Evolutionary conservation across 2,888 invertebrate species (phyloP).

Genomic region (Leptogaster cylindrica): DNA sequence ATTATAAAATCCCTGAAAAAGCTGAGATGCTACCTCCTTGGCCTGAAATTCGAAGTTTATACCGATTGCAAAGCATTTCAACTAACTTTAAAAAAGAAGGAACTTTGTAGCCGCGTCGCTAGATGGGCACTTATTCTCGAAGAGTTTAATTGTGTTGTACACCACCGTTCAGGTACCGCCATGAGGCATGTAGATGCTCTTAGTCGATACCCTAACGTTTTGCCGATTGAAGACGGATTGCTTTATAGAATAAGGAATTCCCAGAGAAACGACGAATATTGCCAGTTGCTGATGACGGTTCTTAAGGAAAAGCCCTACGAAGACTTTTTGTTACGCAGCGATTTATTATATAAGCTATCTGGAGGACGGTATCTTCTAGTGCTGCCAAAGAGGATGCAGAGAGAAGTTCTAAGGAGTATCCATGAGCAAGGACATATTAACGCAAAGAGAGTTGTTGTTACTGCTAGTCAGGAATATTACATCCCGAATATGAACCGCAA

Average conservation of each 20-base stretch:
- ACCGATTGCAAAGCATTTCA: slow-evolving; percentile 13
- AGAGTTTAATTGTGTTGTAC: background rate
- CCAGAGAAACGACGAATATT: slow-evolving; percentile 38
- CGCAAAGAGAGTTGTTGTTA: background rate
- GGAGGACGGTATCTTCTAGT: slow-evolving; percentile 40
- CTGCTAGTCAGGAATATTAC: background rate
- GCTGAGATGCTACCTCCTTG: background rate
- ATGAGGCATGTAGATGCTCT: slow-evolving; percentile 13
- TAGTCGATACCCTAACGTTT: background rate
- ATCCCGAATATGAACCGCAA: background rate
- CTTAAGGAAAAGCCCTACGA: slow-evolving; percentile 39
- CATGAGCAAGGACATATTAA: slow-evolving; percentile 11
- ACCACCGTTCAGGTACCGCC: background rate
- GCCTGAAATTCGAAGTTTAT: background rate
- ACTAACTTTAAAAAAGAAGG: background rate
- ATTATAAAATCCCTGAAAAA: background rate
- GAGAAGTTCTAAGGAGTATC: background rate
- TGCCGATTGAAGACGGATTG: slow-evolving; percentile 1
- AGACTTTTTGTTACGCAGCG: slow-evolving; percentile 32
- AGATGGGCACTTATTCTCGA: background rate
- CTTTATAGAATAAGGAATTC: slow-evolving; percentile 28
- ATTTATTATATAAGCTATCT: slow-evolving; percentile 36
- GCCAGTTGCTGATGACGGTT: slow-evolving; percentile 16
- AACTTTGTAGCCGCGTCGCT: background rate
- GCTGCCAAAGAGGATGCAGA: slow-evolving; percentile 32